Evolutionary conservation across 2,888 invertebrate species (phyloP).

Genomic region (Andrena praecox): DNA sequence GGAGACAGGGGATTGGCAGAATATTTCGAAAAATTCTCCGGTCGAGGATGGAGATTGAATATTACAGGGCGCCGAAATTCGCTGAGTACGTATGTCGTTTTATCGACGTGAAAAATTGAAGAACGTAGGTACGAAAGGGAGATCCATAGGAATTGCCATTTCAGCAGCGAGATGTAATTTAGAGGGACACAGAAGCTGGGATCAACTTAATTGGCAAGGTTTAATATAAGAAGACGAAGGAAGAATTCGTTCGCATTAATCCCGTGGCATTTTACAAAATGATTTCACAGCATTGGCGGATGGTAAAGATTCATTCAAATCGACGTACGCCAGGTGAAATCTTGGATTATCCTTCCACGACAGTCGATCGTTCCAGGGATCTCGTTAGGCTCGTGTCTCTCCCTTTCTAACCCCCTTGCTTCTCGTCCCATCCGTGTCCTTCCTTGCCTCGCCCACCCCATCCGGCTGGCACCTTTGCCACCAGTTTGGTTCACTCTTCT

Average conservation of each 20-base stretch:
- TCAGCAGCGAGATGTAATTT: neutral
- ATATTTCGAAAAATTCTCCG: constrained; percentile 40
- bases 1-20: constrained; percentile 49
- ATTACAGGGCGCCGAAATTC: constrained; percentile 18
- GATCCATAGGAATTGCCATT: neutral
- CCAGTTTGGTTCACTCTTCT: constrained; percentile 71
- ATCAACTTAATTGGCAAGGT: neutral
- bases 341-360: constrained; percentile 52
- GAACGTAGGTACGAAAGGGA: no score
- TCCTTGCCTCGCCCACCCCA: constrained; percentile 21
- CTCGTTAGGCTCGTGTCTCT: constrained; percentile 64
- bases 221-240: neutral
- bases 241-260: neutral
- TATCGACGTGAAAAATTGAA: no score
- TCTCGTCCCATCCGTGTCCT: constrained; percentile 31
- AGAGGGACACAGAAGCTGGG: neutral
- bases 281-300: neutral
- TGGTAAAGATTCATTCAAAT: constrained; percentile 46
- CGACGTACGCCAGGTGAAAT: constrained; percentile 38
- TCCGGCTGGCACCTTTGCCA: constrained; percentile 54
- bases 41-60: constrained; percentile 14
- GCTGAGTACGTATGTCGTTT: neutral
- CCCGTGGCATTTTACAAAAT: neutral
- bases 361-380: constrained; percentile 48
- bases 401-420: constrained; percentile 49